Base-by-base conservation (phyloP, 2,113 vertebrate genomes). In the Tangachromis dhanisi region DNA sequence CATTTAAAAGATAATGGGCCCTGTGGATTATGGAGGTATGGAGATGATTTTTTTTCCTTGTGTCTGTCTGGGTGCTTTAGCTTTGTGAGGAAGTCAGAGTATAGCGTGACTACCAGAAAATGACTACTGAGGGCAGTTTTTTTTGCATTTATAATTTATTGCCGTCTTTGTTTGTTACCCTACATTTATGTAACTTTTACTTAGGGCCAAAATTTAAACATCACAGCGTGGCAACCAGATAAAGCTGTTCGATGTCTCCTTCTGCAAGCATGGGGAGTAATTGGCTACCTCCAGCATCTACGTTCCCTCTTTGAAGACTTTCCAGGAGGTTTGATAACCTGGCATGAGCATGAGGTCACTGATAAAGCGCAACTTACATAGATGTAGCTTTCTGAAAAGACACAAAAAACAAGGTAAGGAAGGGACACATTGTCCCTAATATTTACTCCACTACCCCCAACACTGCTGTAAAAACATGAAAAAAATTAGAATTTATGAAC, bases 1-100 rank as follows among this genome's bases (percentile, higher is more conserved):
- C 87, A 86, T 93, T 92, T 90, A 54, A 81, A 93, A 90, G 81
- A 93, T 91, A 91, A 95, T 90, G 76, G 61, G 14, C 38, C 29
- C 47, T 63, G 83, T 86, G 90, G 85, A 89, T 95, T 86, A 87
- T 81, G 31, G 80, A 68, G 66, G 78, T 83, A 81, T 85, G 71
- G 47, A 59, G 68, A 31, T 33, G 13, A 11, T 68, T 81, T 83
- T 47, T 63, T 61, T 35, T 5, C 3, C 42, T 17, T 19, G 33
- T 35, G 26, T 80, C 59, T 29, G 21, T 80, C 54, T 89, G 53
- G 73, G 73, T 51, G 10, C 73, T 51, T 78, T 78, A 78, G 73
- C 42, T 78, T 78, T 78, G 73, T 9, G 4, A 51, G 45, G 73
- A 78, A 51, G 26, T 49, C 17, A 33, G 45, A 33, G 26, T 51